These are phyloP conservation scores for Heliconius ismenius DNA, from an alignment of 2,888 invertebrate genomes.

Conservation along the genomic window DNA sequence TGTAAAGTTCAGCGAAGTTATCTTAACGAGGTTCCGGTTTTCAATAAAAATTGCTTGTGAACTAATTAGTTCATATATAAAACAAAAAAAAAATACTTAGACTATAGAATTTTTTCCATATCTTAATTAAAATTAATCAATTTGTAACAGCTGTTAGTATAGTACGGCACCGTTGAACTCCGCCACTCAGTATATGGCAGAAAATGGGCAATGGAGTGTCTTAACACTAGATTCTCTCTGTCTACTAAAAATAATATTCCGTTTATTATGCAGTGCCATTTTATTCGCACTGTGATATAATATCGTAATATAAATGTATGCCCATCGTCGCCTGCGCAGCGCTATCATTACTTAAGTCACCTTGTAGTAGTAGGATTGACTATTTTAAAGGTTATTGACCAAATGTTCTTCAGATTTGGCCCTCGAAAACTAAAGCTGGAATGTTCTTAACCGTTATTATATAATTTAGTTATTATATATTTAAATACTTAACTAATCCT, in stretches of 20 bases:
- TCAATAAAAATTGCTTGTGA: not conserved
- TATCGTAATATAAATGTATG: constrained; percentile 21
- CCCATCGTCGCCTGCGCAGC: constrained; percentile 34
- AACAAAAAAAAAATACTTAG: not conserved
- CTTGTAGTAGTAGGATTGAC: constrained; percentile 33
- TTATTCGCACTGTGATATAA: constrained; percentile 24
- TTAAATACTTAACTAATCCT: not conserved
- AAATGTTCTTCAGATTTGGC: constrained; percentile 24
- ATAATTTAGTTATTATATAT: not conserved
- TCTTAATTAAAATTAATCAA: not conserved
- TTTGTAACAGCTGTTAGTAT: not conserved
- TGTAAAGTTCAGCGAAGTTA: not conserved
- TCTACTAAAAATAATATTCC: not conserved
- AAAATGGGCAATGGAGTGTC: too few species aligned
- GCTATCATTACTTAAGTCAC: constrained; percentile 37
- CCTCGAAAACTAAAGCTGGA: constrained; percentile 25
- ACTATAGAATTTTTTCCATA: not conserved
- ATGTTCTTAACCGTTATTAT: constrained; percentile 19
- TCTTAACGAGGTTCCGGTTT: constrained; percentile 16
- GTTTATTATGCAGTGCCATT: constrained; percentile 12
- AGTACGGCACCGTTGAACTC: too few species aligned
- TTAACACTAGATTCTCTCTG: too few species aligned
- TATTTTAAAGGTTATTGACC: constrained; percentile 42
- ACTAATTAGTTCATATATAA: constrained; percentile 1
- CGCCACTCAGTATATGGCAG: too few species aligned